These are phyloP conservation scores for Sebastes diploproa DNA, from an alignment of 2,797 vertebrate species.

Conservation along the genomic window DNA sequence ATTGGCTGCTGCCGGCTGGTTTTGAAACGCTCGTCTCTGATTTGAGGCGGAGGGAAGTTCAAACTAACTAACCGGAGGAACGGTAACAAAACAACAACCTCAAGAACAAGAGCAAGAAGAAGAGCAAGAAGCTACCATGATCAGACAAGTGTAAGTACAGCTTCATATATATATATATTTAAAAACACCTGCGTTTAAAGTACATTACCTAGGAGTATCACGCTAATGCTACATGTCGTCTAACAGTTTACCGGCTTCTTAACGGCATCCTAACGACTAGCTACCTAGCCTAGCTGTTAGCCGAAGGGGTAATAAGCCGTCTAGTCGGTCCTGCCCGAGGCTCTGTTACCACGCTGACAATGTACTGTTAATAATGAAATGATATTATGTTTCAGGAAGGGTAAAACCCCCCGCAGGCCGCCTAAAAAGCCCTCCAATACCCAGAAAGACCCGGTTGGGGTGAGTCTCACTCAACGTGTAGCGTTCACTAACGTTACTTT, in stretches of 20 bases:
- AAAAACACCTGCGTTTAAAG: fast-evolving
- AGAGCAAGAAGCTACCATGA: conserved; percentile 55
- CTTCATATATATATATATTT: background rate
- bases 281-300: background rate
- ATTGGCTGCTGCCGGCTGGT: conserved; percentile 54
- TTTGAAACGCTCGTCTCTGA: conserved; percentile 65
- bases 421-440: conserved; percentile 84
- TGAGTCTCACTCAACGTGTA: conserved; percentile 71
- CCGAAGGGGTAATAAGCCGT: background rate
- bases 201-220: fast-evolving
- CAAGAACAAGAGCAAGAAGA: background rate
- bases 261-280: background rate
- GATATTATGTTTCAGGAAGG: conserved; percentile 75
- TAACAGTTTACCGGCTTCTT: background rate
- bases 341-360: background rate
- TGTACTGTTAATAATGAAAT: background rate
- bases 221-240: background rate
- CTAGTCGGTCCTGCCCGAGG: background rate
- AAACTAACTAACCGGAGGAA: conserved; percentile 46
- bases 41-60: conserved; percentile 77
- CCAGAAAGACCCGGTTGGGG: conserved; percentile 93
- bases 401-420: conserved; percentile 84
- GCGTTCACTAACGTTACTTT: background rate
- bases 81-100: background rate
- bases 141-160: conserved; percentile 71